Evolutionary conservation across 2,113 vertebrate genomes (phyloP).

Genomic region (Macquaria australasica): DNA sequence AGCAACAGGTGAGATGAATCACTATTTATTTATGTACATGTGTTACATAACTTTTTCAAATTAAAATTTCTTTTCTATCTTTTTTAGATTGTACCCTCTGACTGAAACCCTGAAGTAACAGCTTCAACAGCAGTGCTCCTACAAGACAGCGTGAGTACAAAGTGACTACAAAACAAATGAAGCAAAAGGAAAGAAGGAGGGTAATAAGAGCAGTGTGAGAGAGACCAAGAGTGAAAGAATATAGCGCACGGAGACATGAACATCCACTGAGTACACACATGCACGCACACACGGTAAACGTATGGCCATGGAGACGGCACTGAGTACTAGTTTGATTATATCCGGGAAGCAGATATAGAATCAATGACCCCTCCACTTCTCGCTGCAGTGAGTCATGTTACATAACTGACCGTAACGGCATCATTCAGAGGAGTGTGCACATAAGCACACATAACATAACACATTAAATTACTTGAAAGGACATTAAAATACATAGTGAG

Average conservation of each 20-base stretch:
- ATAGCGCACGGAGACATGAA: not conserved
- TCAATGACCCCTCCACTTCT: slow-evolving; percentile 6
- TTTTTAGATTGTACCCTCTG: not conserved
- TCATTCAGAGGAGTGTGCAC: not conserved
- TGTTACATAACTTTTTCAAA: not conserved
- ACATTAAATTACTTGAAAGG: not conserved
- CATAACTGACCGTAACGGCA: not conserved
- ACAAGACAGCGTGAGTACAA: not conserved
- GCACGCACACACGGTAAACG: not conserved
- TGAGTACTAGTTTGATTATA: slow-evolving; percentile 6
- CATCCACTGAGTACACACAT: not conserved
- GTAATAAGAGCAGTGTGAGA: not conserved
- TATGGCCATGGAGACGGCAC: not conserved
- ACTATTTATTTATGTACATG: not conserved
- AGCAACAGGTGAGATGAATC: not conserved
- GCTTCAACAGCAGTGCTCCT: not conserved
- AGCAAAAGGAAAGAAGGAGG: not conserved
- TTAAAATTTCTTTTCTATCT: not conserved
- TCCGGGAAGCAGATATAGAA: slow-evolving; percentile 13
- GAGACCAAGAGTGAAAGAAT: not conserved
- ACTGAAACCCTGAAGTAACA: not conserved
- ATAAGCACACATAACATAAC: not conserved
- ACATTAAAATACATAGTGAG: not conserved
- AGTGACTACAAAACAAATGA: not conserved
- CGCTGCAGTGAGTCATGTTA: slow-evolving; percentile 5